Base-by-base conservation (phyloP, 1,140 invertebrate genomes). In the Lineus longissimus region DNA sequence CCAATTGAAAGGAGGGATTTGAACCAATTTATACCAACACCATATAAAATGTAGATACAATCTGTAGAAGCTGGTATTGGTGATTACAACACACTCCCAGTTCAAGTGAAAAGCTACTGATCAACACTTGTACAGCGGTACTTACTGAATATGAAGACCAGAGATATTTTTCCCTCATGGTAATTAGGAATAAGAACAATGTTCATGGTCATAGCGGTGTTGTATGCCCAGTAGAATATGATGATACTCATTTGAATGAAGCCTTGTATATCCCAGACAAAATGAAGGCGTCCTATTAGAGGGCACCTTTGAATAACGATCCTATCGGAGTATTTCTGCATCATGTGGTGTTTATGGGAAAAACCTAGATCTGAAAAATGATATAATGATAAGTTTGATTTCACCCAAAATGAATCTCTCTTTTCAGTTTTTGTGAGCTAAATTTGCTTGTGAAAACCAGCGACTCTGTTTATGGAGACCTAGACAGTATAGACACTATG, bases 161-260 rank as follows among this genome's bases (percentile, higher is more conserved):
- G 43, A 36, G 69, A 63, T 11, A 71, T 56, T 23, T 59, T 54
- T 0, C 65, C 66, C 58, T 75, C 71, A 31, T 67, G 30, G 57
- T 70, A 70, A 29, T 61, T 64, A 51, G 73, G 73, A 19, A 71
- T 13, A 17, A 75, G 40, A 30, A 75, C 62, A 11, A 75, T 64
- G 61, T 56, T 70, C 7, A 72, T 45, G 25, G 62, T 62, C 2
- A 57, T 59, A 25, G 67, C 70, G 0, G 69, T 71, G 31, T 72
- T 72, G 68, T 73, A 75, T 7, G 72, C 25, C 73, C 73, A 75
- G 47, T 75, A 75, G 2, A 64, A 55, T 25, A 68, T 23, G 29
- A 69, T 67, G 55, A 61, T 56, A 19, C 36, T 55, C n/a, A 70
- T 31, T 23, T 63, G 62, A 36, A 69, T 59, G 6, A 66, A 67